Conservation (phyloP, 1,140 invertebrate genomes). For the Euwallacea similis region DNA sequence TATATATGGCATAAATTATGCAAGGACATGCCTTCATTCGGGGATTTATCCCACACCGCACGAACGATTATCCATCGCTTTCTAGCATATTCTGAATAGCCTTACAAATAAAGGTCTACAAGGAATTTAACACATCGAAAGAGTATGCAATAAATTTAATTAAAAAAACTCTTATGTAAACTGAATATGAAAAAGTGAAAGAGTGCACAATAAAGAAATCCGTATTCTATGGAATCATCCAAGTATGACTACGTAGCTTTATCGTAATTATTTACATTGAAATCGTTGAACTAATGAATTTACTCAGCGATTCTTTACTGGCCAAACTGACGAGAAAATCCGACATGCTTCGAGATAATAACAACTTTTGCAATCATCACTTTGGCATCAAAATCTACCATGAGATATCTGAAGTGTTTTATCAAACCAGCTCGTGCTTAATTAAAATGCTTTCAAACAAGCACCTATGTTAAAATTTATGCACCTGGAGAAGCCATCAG, state of each 20-base stretch:
- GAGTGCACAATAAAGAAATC: not conserved
- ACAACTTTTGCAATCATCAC: not conserved
- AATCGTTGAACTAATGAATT: constrained; percentile 11
- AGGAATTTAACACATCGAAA: too few species aligned
- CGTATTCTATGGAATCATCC: not conserved
- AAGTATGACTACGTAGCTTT: not conserved
- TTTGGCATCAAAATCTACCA: not conserved
- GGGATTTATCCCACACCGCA: too few species aligned
- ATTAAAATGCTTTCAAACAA: not conserved
- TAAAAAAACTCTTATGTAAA: too few species aligned
- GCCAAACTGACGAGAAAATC: not conserved
- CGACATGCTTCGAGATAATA: not conserved
- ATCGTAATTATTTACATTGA: not conserved
- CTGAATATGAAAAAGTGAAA: not conserved
- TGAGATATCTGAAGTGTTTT: not conserved
- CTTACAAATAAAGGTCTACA: too few species aligned
- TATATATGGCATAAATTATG: too few species aligned
- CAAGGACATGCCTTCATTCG: too few species aligned
- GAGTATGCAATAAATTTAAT: not conserved
- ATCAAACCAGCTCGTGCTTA: not conserved
- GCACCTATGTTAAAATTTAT: not conserved
- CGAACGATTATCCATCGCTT: too few species aligned
- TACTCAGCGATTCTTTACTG: not conserved
- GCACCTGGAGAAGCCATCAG: not conserved
- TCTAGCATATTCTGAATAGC: too few species aligned